Base-by-base conservation (phyloP, 2,888 invertebrate genomes). In the Sinotaia quadrata region DNA sequence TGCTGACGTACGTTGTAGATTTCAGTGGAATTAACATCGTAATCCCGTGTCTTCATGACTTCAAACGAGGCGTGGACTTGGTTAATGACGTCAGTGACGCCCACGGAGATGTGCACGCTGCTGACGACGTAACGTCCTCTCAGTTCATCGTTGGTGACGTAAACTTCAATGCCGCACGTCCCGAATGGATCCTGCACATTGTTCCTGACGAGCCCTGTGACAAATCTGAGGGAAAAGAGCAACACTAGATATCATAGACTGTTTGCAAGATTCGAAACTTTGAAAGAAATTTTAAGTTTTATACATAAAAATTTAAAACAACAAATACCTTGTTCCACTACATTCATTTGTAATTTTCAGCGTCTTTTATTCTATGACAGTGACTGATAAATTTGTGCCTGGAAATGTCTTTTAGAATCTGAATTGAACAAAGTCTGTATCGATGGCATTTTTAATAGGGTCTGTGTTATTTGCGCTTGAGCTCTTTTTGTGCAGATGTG, bases 101-200 rank as follows among this genome's bases (percentile, higher is more conserved):
- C 65, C 18, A 65, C 33, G n/a, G 56, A 52, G 56, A 65, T 52
- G 44, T 56, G 65, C 15, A 54, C 65, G 24, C 65, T 52, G 10
- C 34, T 12, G 27, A 65, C 65, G 29, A 54, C 37, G 44, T 65
- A 65, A 8, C 41, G 29, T 4, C 65, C 65, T 2, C 12, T n/a
- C 29, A 10, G 27, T 12, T 44, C 41, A 21, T 65, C 54, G 33
- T 65, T 65, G 54, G 52, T 65, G 56, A 44, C 65, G 44, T 12
- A 44, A n/a, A 65, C 54, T 27, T 65, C 65, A 21, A 65, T 24
- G 12, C 44, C 12, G 24, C 65, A 65, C 2, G 21, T 4, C 21
- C 12, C 49, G 34, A n/a, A n/a, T n/a, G n/a, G n/a, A n/a, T 34
- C 24, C 1, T 21, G 33, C 8, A 7, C 27, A 2, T 31, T 10